Percentiles rank a stretch among this genome's conserved stretches.
Evolutionary conservation across 30 jellyfish, hydroid and myxozoan species (phyloP).

Genomic region (Rhopilema esculentum): DNA sequence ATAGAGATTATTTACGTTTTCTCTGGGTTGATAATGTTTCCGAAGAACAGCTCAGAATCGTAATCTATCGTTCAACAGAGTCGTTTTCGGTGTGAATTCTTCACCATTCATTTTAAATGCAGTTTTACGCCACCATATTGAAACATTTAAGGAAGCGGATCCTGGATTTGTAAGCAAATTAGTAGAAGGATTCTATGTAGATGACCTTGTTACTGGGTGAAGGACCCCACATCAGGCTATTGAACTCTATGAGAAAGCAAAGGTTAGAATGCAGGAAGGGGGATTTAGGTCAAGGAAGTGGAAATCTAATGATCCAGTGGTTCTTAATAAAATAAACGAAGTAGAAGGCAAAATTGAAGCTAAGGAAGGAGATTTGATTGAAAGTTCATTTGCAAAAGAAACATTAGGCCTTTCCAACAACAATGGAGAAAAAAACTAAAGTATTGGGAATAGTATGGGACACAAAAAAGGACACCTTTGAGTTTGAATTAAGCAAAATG

Average conservation of each 20-base stretch:
- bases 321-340: neutral
- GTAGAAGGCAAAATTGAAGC: slow-evolving; percentile 1
- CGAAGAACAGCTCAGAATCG: neutral
- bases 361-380: neutral
- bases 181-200: slow-evolving; percentile 39
- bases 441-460: slow-evolving; percentile 62
- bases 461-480: slow-evolving; percentile 36
- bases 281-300: slow-evolving; percentile 48
- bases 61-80: slow-evolving; percentile 21
- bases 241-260: slow-evolving; percentile 40
- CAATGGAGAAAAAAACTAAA: slow-evolving; percentile 28
- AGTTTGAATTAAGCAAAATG: slow-evolving; percentile 21
- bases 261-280: slow-evolving; percentile 16
- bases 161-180: neutral
- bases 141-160: slow-evolving; percentile 2
- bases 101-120: slow-evolving; percentile 12
- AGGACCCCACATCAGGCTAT: slow-evolving; percentile 33
- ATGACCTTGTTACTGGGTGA: slow-evolving; percentile 66
- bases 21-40: slow-evolving; percentile 21
- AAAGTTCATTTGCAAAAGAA: slow-evolving; percentile 39
- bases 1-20: slow-evolving; percentile 25
- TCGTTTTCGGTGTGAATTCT: slow-evolving; percentile 13
- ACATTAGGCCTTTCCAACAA: slow-evolving; percentile 29
- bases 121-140: slow-evolving; percentile 4
- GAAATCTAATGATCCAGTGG: slow-evolving; percentile 42